phyloP scores from a whole-genome alignment of 2,797 vertebrate genomes.

The Phylloscopus collybita region DNA sequence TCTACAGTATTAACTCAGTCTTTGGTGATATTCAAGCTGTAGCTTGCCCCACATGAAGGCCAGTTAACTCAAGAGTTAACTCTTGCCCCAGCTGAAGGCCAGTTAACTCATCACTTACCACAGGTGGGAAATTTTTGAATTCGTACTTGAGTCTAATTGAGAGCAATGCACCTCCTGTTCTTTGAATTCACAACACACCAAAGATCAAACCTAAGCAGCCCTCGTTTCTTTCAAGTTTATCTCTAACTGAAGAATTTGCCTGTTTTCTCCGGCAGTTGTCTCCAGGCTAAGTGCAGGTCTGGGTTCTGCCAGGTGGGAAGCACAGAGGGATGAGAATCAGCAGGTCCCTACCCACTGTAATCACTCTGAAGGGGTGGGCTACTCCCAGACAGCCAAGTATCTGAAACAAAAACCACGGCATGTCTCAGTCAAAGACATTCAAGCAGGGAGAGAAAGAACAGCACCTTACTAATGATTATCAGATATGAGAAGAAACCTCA shows the following conservation, averaged over 20 bases:
- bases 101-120: slow-evolving; percentile 15
- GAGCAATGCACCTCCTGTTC: neutral
- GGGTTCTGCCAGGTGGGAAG: neutral
- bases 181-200: neutral
- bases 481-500: neutral
- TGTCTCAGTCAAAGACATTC: neutral
- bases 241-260: slow-evolving; percentile 35
- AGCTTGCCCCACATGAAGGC: slow-evolving; percentile 11
- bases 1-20: neutral
- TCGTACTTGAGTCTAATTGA: neutral
- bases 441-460: neutral
- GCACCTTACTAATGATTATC: neutral
- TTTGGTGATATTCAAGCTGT: neutral
- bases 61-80: neutral
- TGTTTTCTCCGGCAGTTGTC: neutral
- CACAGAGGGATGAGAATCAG: neutral
- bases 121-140: slow-evolving; percentile 5
- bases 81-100: neutral
- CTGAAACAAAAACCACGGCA: neutral
- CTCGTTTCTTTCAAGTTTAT: slow-evolving; percentile 44
- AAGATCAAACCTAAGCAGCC: neutral
- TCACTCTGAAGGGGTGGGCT: neutral
- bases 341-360: neutral
- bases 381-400: neutral
- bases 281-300: neutral